phyloP scores from a whole-genome alignment of 1,140 invertebrate species.

The Drosophila mojavensis region DNA sequence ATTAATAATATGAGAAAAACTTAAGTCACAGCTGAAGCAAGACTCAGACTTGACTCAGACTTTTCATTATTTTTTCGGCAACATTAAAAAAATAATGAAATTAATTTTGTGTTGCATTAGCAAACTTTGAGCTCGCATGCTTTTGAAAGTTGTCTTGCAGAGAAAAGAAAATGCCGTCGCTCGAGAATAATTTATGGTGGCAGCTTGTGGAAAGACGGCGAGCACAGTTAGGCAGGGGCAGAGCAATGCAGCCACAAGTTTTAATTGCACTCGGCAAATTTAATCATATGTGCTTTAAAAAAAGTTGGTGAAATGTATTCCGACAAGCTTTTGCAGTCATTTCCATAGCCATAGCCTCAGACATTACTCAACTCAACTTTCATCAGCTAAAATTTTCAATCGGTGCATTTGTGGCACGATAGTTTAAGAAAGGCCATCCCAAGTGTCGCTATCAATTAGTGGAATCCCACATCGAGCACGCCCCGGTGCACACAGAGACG shows the following conservation, averaged over 20 bases:
- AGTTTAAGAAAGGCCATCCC: constrained; percentile 2
- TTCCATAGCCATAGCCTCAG: neutral
- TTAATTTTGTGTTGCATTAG: constrained; percentile 10
- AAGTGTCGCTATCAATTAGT: constrained; percentile 53
- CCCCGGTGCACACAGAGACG: constrained; percentile 7
- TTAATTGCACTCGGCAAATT: constrained; percentile 15
- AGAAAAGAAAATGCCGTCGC: neutral
- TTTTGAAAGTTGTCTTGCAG: constrained; percentile 1
- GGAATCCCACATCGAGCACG: constrained; percentile 26
- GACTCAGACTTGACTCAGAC: neutral
- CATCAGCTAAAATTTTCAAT: constrained; percentile 6
- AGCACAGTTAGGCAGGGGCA: neutral
- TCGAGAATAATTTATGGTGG: constrained; percentile 8
- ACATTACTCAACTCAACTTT: constrained; percentile 6
- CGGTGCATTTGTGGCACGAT: neutral
- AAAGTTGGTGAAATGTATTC: neutral
- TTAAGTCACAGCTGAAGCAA: too few relatives aligned
- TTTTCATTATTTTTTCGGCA: neutral
- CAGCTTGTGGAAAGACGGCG: neutral
- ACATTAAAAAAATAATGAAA: constrained; percentile 3
- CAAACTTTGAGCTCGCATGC: constrained; percentile 12
- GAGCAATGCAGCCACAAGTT: constrained; percentile 7
- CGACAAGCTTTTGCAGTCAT: neutral
- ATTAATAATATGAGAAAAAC: neutral
- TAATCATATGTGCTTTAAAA: neutral